phyloP scores from a whole-genome alignment of 2,888 invertebrate species.

The Sphaerophoria rueppellii region DNA sequence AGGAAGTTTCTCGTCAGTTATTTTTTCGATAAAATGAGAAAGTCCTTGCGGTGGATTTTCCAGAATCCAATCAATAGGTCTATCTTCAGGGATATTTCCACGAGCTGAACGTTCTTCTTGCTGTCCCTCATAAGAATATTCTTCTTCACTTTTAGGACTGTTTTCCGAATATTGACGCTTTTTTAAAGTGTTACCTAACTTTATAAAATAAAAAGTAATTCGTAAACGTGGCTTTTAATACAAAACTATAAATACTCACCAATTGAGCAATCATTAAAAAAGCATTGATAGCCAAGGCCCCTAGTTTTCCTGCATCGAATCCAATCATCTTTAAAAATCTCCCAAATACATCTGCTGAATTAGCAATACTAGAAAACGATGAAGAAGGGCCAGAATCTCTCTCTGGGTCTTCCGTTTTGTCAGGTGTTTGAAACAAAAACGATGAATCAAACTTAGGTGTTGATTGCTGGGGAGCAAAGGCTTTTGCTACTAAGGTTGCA shows the following conservation, averaged over 20 bases:
- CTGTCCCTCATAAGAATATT: slow-evolving; percentile 69
- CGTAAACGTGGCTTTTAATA: background rate
- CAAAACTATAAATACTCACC: slow-evolving; percentile 83
- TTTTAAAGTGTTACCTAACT: slow-evolving; percentile 79
- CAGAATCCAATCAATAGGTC: slow-evolving; percentile 86
- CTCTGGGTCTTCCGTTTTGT: slow-evolving; percentile 57
- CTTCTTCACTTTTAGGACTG: slow-evolving; percentile 42
- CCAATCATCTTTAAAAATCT: slow-evolving; percentile 88
- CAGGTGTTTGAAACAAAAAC: slow-evolving; percentile 33
- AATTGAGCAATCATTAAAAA: slow-evolving; percentile 92
- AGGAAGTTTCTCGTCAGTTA: slow-evolving; percentile 86
- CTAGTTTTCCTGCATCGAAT: slow-evolving; percentile 89
- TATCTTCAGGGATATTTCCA: slow-evolving; percentile 77
- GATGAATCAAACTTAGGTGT: slow-evolving; percentile 67
- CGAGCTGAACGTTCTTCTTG: slow-evolving; percentile 75
- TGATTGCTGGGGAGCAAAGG: slow-evolving; percentile 80
- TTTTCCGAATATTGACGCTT: slow-evolving; percentile 35
- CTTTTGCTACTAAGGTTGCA: slow-evolving; percentile 85
- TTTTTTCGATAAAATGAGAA: slow-evolving; percentile 84
- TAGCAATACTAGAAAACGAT: slow-evolving; percentile 19
- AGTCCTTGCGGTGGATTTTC: slow-evolving; percentile 85
- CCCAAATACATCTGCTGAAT: slow-evolving; percentile 74
- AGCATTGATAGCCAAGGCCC: slow-evolving; percentile 92
- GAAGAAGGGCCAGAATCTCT: slow-evolving; percentile 55
- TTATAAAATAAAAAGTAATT: background rate